phyloP scores from a whole-genome alignment of 2,113 vertebrate species.

The Rutilus rutilus region DNA sequence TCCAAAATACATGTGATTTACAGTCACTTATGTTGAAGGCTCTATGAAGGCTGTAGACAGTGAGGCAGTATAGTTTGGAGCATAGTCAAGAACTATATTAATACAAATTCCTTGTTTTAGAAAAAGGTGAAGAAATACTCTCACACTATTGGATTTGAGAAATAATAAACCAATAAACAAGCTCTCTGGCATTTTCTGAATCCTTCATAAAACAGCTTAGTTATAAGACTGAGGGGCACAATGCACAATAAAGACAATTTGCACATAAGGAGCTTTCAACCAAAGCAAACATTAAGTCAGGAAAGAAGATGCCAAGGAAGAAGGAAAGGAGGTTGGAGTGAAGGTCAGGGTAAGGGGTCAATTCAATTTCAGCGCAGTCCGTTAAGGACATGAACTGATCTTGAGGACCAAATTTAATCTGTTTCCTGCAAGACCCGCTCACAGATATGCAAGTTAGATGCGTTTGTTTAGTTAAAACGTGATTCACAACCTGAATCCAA shows the following conservation, averaged over 20 bases:
- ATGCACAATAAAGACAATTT: slow-evolving; percentile 24
- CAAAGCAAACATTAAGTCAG: slow-evolving; percentile 36
- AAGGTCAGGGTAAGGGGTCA: slow-evolving; percentile 29
- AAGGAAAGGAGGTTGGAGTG: not conserved
- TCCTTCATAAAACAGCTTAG: slow-evolving; percentile 41
- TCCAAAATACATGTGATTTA: not conserved
- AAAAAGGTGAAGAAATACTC: slow-evolving; percentile 11
- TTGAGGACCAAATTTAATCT: slow-evolving; percentile 28
- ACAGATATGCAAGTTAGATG: slow-evolving; percentile 1
- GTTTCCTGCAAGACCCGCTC: slow-evolving; percentile 15
- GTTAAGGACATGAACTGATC: slow-evolving; percentile 22
- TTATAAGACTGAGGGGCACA: slow-evolving; percentile 31
- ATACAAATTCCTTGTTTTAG: not conserved
- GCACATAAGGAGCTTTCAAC: slow-evolving; percentile 41
- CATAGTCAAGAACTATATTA: not conserved
- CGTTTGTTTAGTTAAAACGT: not conserved
- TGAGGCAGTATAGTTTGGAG: not conserved
- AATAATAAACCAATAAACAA: slow-evolving; percentile 45
- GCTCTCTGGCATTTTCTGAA: slow-evolving; percentile 41
- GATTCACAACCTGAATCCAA: slow-evolving; percentile 1
- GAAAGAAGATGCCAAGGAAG: slow-evolving; percentile 29
- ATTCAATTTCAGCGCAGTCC: slow-evolving; percentile 31
- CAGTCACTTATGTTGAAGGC: not conserved
- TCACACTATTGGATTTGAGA: slow-evolving; percentile 17
- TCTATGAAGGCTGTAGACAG: not conserved